phyloP scores from a whole-genome alignment of 2,888 invertebrate genomes.

The Clepsis dumicolana region DNA sequence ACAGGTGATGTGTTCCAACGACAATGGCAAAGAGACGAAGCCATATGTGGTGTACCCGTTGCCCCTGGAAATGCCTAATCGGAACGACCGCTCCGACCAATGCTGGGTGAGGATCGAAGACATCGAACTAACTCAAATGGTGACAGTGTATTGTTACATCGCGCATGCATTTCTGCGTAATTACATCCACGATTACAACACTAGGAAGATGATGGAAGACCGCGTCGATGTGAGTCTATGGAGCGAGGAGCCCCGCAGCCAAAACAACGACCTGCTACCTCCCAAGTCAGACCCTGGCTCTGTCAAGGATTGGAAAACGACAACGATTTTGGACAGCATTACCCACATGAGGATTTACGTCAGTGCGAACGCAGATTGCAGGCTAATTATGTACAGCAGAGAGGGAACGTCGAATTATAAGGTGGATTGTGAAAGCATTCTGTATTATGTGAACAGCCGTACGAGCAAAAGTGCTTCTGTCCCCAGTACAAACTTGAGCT shows the following conservation, averaged over 20 bases:
- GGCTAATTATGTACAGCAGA: constrained; percentile 74
- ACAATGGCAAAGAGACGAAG: constrained; percentile 54
- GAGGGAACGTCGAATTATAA: constrained; percentile 74
- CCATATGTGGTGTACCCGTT: constrained; percentile 66
- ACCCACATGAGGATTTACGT: constrained; percentile 73
- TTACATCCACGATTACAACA: constrained; percentile 75
- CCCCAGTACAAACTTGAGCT: constrained; percentile 26
- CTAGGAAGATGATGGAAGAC: constrained; percentile 73
- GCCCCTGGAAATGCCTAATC: constrained; percentile 72
- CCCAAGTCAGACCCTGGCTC: constrained; percentile 53
- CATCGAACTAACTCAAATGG: constrained; percentile 70
- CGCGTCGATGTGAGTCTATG: constrained; percentile 73
- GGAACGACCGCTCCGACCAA: constrained; percentile 77
- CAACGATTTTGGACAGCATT: constrained; percentile 71
- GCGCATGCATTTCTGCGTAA: constrained; percentile 68
- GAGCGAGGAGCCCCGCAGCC: constrained; percentile 65
- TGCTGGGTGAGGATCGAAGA: constrained; percentile 80
- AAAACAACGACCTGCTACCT: constrained; percentile 55
- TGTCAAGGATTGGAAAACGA: constrained; percentile 70
- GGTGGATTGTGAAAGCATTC: constrained; percentile 70
- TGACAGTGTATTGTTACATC: constrained; percentile 68
- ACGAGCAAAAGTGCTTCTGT: constrained; percentile 55
- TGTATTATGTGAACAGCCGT: constrained; percentile 72
- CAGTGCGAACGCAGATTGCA: constrained; percentile 69
- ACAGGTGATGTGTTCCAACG: constrained; percentile 53